Conservation (phyloP, 2,797 vertebrate genomes). For the Triplophysa yarkandensis region DNA sequence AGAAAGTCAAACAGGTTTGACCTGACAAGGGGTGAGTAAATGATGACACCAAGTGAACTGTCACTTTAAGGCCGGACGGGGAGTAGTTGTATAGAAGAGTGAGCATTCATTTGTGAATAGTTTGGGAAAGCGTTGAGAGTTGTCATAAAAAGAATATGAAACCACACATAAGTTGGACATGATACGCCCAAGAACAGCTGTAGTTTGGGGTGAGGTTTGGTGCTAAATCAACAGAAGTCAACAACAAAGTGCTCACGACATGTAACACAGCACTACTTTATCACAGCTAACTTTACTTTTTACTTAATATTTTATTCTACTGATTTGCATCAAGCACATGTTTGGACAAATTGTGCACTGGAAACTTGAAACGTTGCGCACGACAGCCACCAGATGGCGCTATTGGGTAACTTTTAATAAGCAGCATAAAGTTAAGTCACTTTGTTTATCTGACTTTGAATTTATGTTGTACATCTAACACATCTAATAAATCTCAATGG, state of each 20-base stretch:
- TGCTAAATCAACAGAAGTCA: too few species aligned
- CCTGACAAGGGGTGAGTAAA: too few species aligned
- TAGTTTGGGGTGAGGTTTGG: too few species aligned
- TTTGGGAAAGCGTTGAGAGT: not conserved
- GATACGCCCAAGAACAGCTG: too few species aligned
- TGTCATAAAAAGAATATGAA: too few species aligned
- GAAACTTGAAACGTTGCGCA: not conserved
- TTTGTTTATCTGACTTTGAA: not conserved
- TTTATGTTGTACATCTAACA: not conserved
- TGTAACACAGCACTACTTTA: not conserved
- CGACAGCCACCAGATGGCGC: conserved; percentile 6
- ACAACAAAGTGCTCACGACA: not conserved
- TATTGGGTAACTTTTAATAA: not conserved
- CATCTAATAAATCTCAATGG: conserved; percentile 12
- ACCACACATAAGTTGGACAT: too few species aligned
- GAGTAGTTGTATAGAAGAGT: not conserved
- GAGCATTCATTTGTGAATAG: not conserved
- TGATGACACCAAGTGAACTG: too few species aligned
- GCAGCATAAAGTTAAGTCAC: conserved; percentile 25
- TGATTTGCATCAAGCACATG: too few species aligned
- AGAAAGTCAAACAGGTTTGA: too few species aligned
- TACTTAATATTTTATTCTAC: not conserved
- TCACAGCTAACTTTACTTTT: not conserved
- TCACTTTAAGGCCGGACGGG: too few species aligned
- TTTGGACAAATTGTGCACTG: not conserved